Evolutionary conservation across 2,113 vertebrate species (phyloP), one percentile per base, ranked within the genome.

Genomic region (Pagrus major): DNA sequence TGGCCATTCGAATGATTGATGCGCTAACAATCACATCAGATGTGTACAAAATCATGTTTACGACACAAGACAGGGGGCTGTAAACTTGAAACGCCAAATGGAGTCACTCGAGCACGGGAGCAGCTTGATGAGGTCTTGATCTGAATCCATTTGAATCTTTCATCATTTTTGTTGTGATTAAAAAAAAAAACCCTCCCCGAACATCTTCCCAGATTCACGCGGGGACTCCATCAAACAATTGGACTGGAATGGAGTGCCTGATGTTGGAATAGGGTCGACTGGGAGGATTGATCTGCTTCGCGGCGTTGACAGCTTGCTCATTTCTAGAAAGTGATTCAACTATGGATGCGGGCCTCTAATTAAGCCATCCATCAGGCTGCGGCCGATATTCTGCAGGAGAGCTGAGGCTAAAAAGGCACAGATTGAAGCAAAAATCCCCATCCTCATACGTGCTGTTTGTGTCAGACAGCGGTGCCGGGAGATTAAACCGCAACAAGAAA

Each of bases 331-430:
- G 66, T 71, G 81, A 88, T 88, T 90, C 74, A 77, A 84, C 70
- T 42, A 59, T 81, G 86, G 80, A 86, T 84, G 86, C 75, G 31
- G 74, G 16, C 71, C 64, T 81, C 54, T 93, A 89, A 92, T 93
- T 83, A 93, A 93, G 85, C 58, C 85, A 90, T 93, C 85, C 87
- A 88, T 93, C 92, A 91, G 71, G 68, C 52, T 51, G 41, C 55
- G 78, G 88, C 79, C 85, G 39, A 89, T 88, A 87, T 56, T 85
- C 44, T 67, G 71, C 68, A 15, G 63, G 52, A 81, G 69, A 76
- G 79, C 47, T 67, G 42, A 29, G 69, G 54, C 46, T 64, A 87
- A 86, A 85, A 91, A 71, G 74, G 61, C 49, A 51, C 11, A n/a
- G 52, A 79, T 63, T 81, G 70, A 78, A 27, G 75, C 20, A 76